phyloP scores from a whole-genome alignment of 2,888 invertebrate genomes.

The Automeris io region DNA sequence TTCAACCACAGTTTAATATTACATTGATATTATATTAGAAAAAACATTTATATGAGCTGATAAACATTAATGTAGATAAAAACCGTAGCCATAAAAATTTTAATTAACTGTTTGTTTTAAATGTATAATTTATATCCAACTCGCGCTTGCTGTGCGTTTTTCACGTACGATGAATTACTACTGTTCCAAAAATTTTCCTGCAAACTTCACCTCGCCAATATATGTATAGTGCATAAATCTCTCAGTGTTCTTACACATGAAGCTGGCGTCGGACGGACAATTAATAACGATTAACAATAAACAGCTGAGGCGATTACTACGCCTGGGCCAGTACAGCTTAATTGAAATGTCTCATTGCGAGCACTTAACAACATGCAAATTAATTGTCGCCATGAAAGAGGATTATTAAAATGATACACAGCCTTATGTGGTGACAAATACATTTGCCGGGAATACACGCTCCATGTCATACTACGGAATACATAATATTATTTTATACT shows the following conservation, averaged over 20 bases:
- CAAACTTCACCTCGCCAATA: conserved; percentile 12
- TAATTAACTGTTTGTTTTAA: too few relatives aligned
- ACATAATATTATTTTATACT: too few relatives aligned
- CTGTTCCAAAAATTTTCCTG: not conserved
- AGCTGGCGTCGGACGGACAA: conserved; percentile 28
- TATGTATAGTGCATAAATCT: conserved; percentile 25
- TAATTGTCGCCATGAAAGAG: conserved; percentile 35
- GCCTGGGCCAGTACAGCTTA: conserved; percentile 30
- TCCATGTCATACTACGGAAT: too few relatives aligned
- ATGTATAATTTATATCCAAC: too few relatives aligned
- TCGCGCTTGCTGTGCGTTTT: too few relatives aligned
- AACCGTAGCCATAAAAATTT: too few relatives aligned
- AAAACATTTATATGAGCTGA: too few relatives aligned
- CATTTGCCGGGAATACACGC: too few relatives aligned
- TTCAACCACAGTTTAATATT: too few relatives aligned
- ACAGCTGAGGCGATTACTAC: conserved; percentile 37
- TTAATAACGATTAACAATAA: conserved; percentile 40
- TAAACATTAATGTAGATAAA: too few relatives aligned
- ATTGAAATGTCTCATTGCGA: conserved; percentile 39
- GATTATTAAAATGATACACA: not conserved
- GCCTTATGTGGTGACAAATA: not conserved
- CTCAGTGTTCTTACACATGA: conserved; percentile 22
- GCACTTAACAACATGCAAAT: conserved; percentile 41
- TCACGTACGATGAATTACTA: not conserved
- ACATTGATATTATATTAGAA: too few relatives aligned